Percentiles rank a stretch among this genome's conserved stretches.
phyloP scores from a whole-genome alignment of 2,888 invertebrate species.

The Endotricha flammealis region DNA sequence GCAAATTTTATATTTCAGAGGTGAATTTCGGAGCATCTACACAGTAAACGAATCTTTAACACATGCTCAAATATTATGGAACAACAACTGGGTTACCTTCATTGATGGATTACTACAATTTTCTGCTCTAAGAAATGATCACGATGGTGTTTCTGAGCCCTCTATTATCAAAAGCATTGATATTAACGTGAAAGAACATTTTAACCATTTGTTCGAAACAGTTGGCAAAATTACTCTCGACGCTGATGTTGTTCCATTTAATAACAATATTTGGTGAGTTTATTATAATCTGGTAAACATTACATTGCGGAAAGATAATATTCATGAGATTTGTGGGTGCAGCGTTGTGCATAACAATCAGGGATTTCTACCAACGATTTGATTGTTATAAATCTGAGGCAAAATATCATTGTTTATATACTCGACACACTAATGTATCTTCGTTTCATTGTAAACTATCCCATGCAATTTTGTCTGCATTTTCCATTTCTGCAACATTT shows the following conservation, averaged over 20 bases:
- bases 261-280: constrained; percentile 31
- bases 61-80: constrained; percentile 75
- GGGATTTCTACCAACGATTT: no score
- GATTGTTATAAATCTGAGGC: no score
- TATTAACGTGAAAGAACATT: constrained; percentile 35
- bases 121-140: constrained; percentile 78
- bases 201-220: background rate
- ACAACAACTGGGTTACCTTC: constrained; percentile 87
- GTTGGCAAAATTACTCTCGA: constrained; percentile 20
- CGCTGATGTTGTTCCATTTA: constrained; percentile 24
- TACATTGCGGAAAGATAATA: background rate
- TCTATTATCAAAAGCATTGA: constrained; percentile 45
- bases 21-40: constrained; percentile 39
- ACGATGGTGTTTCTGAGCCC: constrained; percentile 80
- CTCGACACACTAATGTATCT: no score
- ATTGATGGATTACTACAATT: constrained; percentile 90
- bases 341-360: no score
- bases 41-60: constrained; percentile 31
- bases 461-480: no score
- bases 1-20: constrained; percentile 26
- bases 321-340: background rate
- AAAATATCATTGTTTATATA: no score
- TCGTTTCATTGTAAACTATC: no score
- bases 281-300: background rate
- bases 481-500: no score